Percentiles rank a stretch among this genome's conserved stretches.
These are phyloP conservation scores for Nymphalis io DNA, from an alignment of 1,140 invertebrate species.

Conservation along the genomic window DNA sequence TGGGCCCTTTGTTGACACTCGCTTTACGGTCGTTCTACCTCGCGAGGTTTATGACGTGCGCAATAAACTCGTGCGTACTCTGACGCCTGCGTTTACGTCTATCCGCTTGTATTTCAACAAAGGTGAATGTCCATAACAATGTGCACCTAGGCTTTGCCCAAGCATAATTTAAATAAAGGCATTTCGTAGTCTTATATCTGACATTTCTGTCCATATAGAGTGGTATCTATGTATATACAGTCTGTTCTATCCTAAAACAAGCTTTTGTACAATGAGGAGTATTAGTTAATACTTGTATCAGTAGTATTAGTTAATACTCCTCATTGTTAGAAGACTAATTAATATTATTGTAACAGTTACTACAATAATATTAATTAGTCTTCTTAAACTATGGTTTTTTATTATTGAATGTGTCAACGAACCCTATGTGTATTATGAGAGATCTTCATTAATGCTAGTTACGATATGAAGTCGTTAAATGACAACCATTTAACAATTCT, in stretches of 20 bases:
- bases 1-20: slow-evolving; percentile 72
- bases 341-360: neutral
- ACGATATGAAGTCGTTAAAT: slow-evolving; percentile 41
- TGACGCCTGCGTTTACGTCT: slow-evolving; percentile 32
- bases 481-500: slow-evolving; percentile 57
- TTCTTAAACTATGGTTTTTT: slow-evolving; percentile 4
- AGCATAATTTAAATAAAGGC: neutral
- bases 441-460: slow-evolving; percentile 41
- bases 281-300: no score
- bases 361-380: slow-evolving; percentile 17
- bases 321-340: no score
- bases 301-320: no score
- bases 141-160: neutral
- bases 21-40: slow-evolving; percentile 65
- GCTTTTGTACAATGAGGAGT: neutral
- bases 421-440: slow-evolving; percentile 43
- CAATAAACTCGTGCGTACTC: slow-evolving; percentile 50
- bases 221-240: no score
- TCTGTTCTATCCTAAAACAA: neutral
- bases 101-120: slow-evolving; percentile 6
- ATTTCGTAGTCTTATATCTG: no score
- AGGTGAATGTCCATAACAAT: slow-evolving; percentile 7
- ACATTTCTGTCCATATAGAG: no score
- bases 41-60: slow-evolving; percentile 55
- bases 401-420: slow-evolving; percentile 44